Conservation (phyloP, 2,797 vertebrate species). For the Parauchenoglanis punctatus region DNA sequence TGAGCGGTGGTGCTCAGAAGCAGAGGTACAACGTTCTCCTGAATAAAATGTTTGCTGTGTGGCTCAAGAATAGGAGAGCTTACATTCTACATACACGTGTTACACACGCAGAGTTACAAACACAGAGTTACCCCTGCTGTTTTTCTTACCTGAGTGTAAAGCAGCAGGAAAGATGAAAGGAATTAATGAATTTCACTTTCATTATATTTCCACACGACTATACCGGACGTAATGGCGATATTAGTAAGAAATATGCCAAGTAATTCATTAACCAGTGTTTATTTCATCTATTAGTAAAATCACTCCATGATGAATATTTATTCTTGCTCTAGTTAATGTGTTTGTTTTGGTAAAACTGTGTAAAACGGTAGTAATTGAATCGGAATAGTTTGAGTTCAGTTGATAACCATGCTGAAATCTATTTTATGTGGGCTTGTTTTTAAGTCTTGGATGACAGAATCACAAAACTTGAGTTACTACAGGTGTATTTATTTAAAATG, state of each 20-base stretch:
- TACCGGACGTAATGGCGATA: neutral
- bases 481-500: neutral
- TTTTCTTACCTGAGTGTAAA: neutral
- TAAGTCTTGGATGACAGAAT: neutral
- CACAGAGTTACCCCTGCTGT: slow-evolving; percentile 8
- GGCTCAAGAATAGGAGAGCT: slow-evolving; percentile 17
- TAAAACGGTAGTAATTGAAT: neutral
- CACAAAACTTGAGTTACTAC: neutral
- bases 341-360: neutral
- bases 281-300: neutral
- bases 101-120: neutral
- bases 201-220: neutral
- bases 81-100: neutral
- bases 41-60: slow-evolving; percentile 40
- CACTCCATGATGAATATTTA: neutral
- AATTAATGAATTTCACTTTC: neutral
- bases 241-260: neutral
- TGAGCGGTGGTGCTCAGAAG: slow-evolving; percentile 23
- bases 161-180: neutral
- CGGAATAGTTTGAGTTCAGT: neutral
- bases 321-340: no score
- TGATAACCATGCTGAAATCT: neutral
- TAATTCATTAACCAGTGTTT: neutral
- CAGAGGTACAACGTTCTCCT: slow-evolving; percentile 42
- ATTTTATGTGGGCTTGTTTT: neutral